Evolutionary conservation across 2,797 vertebrate species (phyloP), one percentile per base, ranked within the genome.

Genomic region (Cephalopachus bancanus): DNA sequence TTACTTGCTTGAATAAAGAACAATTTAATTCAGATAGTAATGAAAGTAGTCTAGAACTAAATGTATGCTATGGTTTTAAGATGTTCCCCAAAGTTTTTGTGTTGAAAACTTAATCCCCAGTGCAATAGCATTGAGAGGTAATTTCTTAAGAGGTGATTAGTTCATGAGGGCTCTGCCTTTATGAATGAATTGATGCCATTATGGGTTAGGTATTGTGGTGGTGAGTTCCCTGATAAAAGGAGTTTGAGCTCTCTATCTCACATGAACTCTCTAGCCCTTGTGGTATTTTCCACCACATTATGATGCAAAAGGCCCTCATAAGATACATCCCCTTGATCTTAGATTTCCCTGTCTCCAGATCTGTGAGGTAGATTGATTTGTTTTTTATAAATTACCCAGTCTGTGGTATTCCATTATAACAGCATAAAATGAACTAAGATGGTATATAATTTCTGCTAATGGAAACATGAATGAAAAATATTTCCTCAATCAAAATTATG

Each of bases 381-480:
- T 76, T 76, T 76, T 30, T 76, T 53, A 76, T 30, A 53, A 28
- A 76, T 53, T 53, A 53, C 10, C 28, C 28, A 76, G 51, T 30
- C 16, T 19, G 9, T 53, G 19, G 9, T 53, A 53, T 76, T 76
- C 30, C 28, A 1, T n/a, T 53, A 76, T 11, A 30, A 4, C 49
- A 76, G 15, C 28, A 53, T 53, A 53, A 53, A 53, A 30, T 28
- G 28, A 92, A 93, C 33, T 87, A 93, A 76, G 53, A 88, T 69
- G 83, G 33, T 65, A 78, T 55, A 19, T 87, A 69, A 71, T 89
- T 91, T 94, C 49, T 79, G 64, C 26, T 83, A 76, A 88, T 80
- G 20, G 59, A 85, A 95, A 91, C 14, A 93, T 62, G 20, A 44
- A 86, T 65, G n/a, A 92, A 92, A 93, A 83, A 59, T 79, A 26